A percentile compares a stretch with the other conserved stretches of the same genome.
Conservation (phyloP, 2,888 invertebrate species). For the Polyploca ridens region DNA sequence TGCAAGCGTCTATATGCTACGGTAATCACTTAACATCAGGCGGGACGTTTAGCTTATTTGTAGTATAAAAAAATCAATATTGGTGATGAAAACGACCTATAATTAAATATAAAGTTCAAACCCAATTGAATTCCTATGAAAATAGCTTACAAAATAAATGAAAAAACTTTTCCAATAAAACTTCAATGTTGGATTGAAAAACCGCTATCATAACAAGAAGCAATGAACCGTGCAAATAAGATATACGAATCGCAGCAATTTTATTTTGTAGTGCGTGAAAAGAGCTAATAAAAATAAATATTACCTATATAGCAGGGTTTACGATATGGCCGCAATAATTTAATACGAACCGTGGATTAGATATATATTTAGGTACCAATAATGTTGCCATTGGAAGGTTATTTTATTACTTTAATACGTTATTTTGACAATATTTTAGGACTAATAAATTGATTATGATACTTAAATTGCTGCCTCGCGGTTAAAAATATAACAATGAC, state of each 20-base stretch:
- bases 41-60: no score
- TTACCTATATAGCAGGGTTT: constrained; percentile 65
- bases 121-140: no score
- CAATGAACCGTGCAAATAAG: background rate
- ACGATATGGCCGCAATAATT: constrained; percentile 76
- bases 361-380: constrained; percentile 68
- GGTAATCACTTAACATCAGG: no score
- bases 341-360: constrained; percentile 69
- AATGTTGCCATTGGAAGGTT: constrained; percentile 23
- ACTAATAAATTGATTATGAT: background rate
- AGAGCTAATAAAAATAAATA: constrained; percentile 76
- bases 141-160: background rate
- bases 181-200: background rate
- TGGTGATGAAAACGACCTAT: no score
- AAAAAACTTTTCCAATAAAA: background rate
- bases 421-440: background rate
- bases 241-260: constrained; percentile 25
- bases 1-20: no score
- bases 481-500: no score
- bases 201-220: background rate
- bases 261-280: constrained; percentile 44
- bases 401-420: background rate
- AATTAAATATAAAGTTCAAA: no score
- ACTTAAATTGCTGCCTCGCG: no score
- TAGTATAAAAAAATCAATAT: no score